A percentile compares a stretch with the other conserved stretches of the same genome.
Conservation (phyloP, 2,113 vertebrate genomes). For the Xenopus laevis region DNA sequence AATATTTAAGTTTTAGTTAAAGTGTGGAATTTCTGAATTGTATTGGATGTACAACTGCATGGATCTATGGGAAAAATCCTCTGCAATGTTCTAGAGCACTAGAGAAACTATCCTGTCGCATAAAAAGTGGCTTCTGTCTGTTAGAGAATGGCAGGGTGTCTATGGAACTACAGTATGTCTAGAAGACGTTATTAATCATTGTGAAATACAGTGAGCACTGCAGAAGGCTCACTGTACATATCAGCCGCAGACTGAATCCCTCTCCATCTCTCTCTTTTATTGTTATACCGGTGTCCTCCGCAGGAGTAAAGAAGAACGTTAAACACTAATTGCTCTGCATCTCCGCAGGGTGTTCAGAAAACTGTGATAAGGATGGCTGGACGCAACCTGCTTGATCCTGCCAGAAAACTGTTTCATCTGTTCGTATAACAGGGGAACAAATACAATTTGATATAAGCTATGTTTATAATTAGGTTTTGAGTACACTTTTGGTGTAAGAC, state of each 20-base stretch:
- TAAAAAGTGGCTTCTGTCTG: no score
- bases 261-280: slow-evolving; percentile 27
- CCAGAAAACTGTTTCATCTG: slow-evolving; percentile 44
- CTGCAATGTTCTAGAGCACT: no score
- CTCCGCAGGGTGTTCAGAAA: slow-evolving; percentile 42
- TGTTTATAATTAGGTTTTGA: neutral
- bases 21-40: no score
- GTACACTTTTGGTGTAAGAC: neutral
- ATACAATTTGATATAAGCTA: slow-evolving; percentile 4
- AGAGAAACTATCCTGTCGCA: no score
- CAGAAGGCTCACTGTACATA: slow-evolving; percentile 19
- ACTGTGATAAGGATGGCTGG: slow-evolving; percentile 46
- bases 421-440: slow-evolving; percentile 19
- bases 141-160: neutral
- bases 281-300: slow-evolving; percentile 42
- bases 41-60: no score
- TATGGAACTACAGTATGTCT: slow-evolving; percentile 11
- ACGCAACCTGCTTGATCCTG: slow-evolving; percentile 32
- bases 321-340: slow-evolving; percentile 44
- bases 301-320: slow-evolving; percentile 23
- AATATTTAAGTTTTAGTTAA: no score
- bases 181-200: slow-evolving; percentile 8
- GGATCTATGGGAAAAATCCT: no score
- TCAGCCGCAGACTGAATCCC: slow-evolving; percentile 31
- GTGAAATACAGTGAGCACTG: slow-evolving; percentile 11